Evolutionary conservation across 2,113 vertebrate genomes (phyloP).

Genomic region (Pithys albifrons): DNA sequence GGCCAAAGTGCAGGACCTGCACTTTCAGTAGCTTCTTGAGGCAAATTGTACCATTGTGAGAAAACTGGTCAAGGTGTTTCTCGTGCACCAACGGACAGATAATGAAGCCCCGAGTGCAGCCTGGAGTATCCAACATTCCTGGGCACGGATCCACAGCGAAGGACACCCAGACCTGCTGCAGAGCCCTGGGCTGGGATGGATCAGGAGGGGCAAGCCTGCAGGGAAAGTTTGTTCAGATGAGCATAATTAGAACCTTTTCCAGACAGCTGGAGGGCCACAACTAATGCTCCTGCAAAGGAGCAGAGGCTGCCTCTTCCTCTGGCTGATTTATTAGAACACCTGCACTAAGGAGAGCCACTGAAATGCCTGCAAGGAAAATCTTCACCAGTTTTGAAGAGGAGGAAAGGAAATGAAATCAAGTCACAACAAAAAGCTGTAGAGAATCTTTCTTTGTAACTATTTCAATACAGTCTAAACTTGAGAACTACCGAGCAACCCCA

Average conservation of each 20-base stretch:
- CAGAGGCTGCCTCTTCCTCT: background rate
- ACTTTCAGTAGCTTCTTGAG: background rate
- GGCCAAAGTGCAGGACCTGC: too few species aligned
- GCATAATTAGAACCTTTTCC: background rate
- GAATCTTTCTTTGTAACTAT: background rate
- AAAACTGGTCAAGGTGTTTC: background rate
- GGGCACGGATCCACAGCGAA: background rate
- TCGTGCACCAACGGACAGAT: background rate
- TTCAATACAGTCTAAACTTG: background rate
- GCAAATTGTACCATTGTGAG: background rate
- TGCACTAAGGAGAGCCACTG: background rate
- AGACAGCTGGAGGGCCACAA: conserved; percentile 24
- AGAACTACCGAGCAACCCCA: background rate
- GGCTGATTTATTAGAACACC: conserved; percentile 41
- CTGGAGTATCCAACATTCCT: background rate
- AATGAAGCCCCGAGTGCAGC: background rate
- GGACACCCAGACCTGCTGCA: background rate
- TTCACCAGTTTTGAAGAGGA: background rate
- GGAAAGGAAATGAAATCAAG: background rate
- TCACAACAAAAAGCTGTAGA: background rate
- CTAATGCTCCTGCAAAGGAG: background rate
- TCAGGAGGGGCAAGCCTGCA: background rate
- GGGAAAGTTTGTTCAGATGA: background rate
- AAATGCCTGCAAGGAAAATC: background rate
- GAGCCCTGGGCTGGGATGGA: background rate